Percentiles rank a stretch among this genome's conserved stretches.
phyloP scores from a whole-genome alignment of 2,797 vertebrate genomes.

The Ataeniobius toweri region DNA sequence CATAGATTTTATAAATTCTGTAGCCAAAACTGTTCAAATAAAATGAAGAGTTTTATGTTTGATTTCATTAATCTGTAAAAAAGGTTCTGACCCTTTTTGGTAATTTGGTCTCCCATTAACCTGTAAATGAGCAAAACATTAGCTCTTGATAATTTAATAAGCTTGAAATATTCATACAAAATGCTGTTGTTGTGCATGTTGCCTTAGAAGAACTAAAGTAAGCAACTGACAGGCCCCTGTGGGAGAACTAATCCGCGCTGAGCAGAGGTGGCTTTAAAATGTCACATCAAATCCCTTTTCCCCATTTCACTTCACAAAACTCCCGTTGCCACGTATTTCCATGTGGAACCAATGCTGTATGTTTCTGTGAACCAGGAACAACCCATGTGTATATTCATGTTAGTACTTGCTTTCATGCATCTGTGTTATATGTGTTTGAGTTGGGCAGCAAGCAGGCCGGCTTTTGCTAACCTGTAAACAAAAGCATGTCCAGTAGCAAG shows the following conservation, averaged over 20 bases:
- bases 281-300: conserved; percentile 55
- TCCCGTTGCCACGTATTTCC: conserved; percentile 2
- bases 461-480: conserved; percentile 28
- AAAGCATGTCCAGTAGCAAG: conserved; percentile 42
- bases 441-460: not conserved
- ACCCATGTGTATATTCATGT: not conserved
- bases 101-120: not conserved
- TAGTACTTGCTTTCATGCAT: not conserved
- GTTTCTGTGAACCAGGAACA: conserved; percentile 36
- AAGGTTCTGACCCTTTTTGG: not conserved
- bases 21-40: not conserved
- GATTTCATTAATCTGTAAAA: not conserved
- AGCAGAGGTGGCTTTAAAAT: conserved; percentile 56
- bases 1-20: not conserved
- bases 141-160: not conserved
- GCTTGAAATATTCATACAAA: not conserved
- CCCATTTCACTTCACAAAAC: conserved; percentile 18
- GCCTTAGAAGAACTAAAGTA: conserved; percentile 28
- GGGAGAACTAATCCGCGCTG: conserved; percentile 47
- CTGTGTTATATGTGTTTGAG: conserved; percentile 1
- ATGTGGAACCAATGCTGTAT: conserved; percentile 35
- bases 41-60: not conserved
- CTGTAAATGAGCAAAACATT: not conserved
- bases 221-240: conserved; percentile 45
- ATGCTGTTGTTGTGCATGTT: not conserved